These are phyloP conservation scores for Theristicus caerulescens DNA, from an alignment of 2,113 vertebrate genomes.

Conservation along the genomic window DNA sequence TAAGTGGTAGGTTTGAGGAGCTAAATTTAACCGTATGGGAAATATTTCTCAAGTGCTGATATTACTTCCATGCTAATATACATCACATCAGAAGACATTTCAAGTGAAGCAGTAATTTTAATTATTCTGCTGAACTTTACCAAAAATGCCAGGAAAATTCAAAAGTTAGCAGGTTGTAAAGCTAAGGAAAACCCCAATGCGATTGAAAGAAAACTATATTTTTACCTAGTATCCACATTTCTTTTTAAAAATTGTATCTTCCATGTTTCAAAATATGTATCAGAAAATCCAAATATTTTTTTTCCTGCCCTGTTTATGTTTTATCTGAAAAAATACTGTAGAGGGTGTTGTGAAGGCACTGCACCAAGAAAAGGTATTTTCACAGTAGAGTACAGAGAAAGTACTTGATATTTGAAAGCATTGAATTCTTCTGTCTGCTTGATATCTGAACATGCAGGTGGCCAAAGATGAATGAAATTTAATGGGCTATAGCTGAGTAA, in stretches of 20 bases:
- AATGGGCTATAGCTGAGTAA: background rate
- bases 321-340: background rate
- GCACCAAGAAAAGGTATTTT: slow-evolving; percentile 1
- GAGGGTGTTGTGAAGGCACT: background rate
- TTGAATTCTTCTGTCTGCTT: background rate
- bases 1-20: background rate
- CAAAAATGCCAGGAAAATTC: background rate
- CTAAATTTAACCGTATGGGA: background rate
- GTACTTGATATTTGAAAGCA: background rate
- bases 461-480: background rate
- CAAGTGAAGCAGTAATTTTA: background rate
- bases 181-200: background rate
- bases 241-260: background rate
- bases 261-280: background rate
- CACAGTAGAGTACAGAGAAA: background rate
- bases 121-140: background rate
- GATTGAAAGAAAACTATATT: background rate
- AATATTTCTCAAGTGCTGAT: background rate
- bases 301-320: background rate
- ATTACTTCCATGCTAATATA: background rate
- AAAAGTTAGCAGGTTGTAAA: background rate
- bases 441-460: background rate
- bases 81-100: background rate
- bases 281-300: background rate
- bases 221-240: background rate